Conservation (phyloP, 2,888 invertebrate genomes). For the Tenthredo notha region DNA sequence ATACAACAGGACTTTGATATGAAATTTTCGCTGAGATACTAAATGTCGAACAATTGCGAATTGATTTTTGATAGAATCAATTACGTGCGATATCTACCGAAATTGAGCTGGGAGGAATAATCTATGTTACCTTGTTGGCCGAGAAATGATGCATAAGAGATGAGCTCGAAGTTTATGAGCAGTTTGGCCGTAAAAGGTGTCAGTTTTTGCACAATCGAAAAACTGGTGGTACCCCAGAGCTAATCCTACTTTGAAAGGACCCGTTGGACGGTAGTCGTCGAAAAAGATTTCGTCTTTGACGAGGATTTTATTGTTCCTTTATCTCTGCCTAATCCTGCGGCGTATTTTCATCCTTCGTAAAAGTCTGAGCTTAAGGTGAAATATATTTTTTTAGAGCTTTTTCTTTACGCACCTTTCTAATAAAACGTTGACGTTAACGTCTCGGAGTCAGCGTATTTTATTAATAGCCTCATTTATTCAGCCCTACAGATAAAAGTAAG, state of each 20-base stretch:
- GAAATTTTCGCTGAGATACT: not conserved
- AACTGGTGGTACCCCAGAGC: conserved; percentile 31
- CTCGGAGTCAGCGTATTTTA: conserved; percentile 47
- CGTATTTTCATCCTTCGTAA: conserved; percentile 49
- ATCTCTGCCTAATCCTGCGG: conserved; percentile 51
- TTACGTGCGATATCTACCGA: not conserved
- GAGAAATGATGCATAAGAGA: conserved; percentile 23
- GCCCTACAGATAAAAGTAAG: conserved; percentile 33
- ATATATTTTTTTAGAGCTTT: conserved; percentile 50
- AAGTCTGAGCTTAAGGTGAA: conserved; percentile 44
- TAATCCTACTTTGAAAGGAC: conserved; percentile 44
- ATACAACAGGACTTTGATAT: not conserved
- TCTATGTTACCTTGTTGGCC: not conserved
- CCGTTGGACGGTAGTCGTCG: conserved; percentile 36
- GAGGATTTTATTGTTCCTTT: conserved; percentile 51
- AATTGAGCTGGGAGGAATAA: not conserved
- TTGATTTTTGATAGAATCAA: not conserved
- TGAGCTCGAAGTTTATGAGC: conserved; percentile 24
- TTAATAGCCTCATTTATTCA: conserved; percentile 47
- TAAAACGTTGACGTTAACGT: conserved; percentile 48
- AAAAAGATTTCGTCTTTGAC: conserved; percentile 44
- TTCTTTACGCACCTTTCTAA: conserved; percentile 43
- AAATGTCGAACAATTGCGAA: not conserved
- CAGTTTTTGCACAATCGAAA: conserved; percentile 36
- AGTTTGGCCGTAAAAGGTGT: conserved; percentile 37